These are phyloP conservation scores for Mohoua ochrocephala DNA, from an alignment of 2,113 vertebrate species.

Conservation along the genomic window DNA sequence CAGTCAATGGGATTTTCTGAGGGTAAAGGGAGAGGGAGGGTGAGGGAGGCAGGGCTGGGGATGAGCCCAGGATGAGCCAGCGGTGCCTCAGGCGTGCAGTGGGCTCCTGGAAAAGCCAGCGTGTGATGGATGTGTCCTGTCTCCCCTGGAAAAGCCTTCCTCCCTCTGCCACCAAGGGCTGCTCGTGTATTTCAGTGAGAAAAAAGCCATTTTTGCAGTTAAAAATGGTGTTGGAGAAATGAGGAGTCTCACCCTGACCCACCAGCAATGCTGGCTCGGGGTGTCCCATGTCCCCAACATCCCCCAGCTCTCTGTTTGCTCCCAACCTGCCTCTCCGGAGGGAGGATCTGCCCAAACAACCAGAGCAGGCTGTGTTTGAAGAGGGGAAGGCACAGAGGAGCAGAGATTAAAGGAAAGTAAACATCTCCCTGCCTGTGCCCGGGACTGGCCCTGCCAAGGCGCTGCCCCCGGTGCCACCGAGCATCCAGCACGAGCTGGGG, in stretches of 20 bases:
- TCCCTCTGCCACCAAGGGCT: background rate
- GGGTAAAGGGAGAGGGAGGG: background rate
- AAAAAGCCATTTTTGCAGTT: background rate
- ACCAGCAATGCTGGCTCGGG: rapidly evolving
- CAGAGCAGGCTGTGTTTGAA: background rate
- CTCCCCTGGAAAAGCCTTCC: background rate
- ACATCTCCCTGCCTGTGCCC: background rate
- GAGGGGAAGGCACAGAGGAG: background rate
- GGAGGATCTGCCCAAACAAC: background rate
- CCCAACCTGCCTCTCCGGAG: background rate
- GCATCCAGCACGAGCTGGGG: background rate
- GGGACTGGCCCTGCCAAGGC: background rate
- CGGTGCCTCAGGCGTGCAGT: rapidly evolving
- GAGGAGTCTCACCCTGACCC: background rate
- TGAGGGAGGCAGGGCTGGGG: background rate
- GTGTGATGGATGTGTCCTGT: background rate
- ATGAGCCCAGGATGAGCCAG: background rate
- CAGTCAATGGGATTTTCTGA: background rate
- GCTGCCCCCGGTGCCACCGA: background rate
- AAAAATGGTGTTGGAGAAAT: background rate
- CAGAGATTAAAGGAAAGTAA: background rate
- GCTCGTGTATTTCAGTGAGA: background rate
- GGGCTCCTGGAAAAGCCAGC: background rate
- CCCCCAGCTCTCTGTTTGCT: background rate
- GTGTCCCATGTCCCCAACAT: background rate